Conservation (phyloP, 2,113 vertebrate genomes). For the Orientallactaga bullata region DNA sequence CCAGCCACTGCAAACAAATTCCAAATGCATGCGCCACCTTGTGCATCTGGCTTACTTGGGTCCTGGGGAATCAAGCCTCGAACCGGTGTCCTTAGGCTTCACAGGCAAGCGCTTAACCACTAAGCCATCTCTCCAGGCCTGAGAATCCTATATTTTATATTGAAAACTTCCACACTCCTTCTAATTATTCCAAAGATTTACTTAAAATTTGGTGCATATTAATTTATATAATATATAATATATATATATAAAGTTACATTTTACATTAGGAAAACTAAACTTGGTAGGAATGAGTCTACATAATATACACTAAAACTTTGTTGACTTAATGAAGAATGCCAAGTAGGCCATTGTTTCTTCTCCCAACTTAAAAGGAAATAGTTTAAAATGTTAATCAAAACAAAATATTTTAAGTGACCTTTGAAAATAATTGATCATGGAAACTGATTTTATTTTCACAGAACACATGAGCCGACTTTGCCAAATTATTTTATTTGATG, state of each 20-base stretch:
- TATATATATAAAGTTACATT: neutral
- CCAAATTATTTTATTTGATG: constrained; percentile 71
- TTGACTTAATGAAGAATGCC: constrained; percentile 5
- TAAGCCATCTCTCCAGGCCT: too few relatives aligned
- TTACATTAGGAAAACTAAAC: neutral
- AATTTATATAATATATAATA: neutral
- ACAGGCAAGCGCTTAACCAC: too few relatives aligned
- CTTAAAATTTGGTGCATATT: neutral
- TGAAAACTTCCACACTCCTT: neutral
- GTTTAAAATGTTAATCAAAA: constrained; percentile 59
- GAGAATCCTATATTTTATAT: neutral
- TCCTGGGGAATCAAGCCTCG: too few relatives aligned
- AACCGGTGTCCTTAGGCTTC: too few relatives aligned
- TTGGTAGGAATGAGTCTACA: neutral
- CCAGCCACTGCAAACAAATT: too few relatives aligned
- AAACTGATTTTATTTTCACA: constrained; percentile 66
- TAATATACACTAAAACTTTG: neutral
- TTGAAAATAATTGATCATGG: constrained; percentile 55
- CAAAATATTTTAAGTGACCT: constrained; percentile 47
- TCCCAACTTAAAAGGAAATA: neutral
- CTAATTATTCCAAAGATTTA: neutral
- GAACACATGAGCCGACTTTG: neutral
- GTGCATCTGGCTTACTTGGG: too few relatives aligned
- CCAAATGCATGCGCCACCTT: too few relatives aligned
- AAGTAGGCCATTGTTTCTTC: neutral